Base-by-base conservation (phyloP, 2,888 invertebrate species). In the Panorpa germanica region DNA sequence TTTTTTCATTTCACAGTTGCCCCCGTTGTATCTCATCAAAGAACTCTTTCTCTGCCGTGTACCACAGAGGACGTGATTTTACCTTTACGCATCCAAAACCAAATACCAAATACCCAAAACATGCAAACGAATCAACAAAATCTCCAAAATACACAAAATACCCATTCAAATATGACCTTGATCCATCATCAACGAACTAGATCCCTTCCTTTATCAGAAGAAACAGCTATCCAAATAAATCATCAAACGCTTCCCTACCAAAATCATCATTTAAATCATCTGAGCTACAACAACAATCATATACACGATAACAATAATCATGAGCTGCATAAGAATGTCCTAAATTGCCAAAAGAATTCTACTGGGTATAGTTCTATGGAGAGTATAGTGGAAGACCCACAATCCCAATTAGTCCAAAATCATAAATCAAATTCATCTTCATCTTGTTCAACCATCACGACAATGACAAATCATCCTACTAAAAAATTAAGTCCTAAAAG, bases 31-130 rank as follows among this genome's bases (percentile, higher is more conserved):
- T n/a, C n/a, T n/a, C 74, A 75, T 53, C 71, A 68, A 50, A 60
- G 74, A 49, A 74, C 74, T 38, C 59, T 71, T 47, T 74, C 73
- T 45, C 67, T 72, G 48, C 73, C 74, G 36, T 50, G 74, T 38
- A 63, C 67, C 5, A 67, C 65, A 34, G 65, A 59, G 37, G n/a
- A n/a, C n/a, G n/a, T n/a, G n/a, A n/a, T n/a, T n/a, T n/a, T n/a
- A n/a, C n/a, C n/a, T n/a, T n/a, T n/a, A n/a, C n/a, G n/a, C n/a
- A n/a, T n/a, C n/a, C n/a, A n/a, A n/a, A n/a, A n/a, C n/a, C n/a
- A 10, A 31, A 22, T 22, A 22, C 10, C 12, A 17, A n/a, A 20
- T 16, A 17, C 8, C 10, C 16, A 25, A 25, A 4, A 20, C 10
- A 3, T 19, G n/a, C 5, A 22, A 31, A 31, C 20, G 9, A 10